phyloP scores from a whole-genome alignment of 92 coral and sea anemone species.

The Muricea muricata region DNA sequence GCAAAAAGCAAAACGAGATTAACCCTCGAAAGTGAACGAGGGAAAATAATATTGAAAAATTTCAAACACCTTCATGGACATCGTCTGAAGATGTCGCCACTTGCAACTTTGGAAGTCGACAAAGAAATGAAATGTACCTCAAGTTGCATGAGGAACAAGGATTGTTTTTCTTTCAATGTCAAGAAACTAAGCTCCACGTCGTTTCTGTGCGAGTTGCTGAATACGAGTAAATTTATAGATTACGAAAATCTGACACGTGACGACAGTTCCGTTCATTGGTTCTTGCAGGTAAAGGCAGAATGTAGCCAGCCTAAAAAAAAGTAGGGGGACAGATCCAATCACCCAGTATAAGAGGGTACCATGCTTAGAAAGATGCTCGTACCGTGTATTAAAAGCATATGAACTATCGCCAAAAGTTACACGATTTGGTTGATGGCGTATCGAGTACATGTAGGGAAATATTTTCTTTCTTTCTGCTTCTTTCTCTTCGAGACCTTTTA shows the following conservation, averaged over 20 bases:
- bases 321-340: no score
- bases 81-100: constrained; percentile 3
- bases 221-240: constrained; percentile 1
- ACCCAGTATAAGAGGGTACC: no score
- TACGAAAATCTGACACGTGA: not conserved
- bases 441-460: no score
- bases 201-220: constrained; percentile 31
- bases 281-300: constrained; percentile 31
- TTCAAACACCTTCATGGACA: not conserved
- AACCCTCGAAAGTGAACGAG: not conserved
- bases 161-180: constrained; percentile 26
- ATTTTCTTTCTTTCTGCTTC: no score
- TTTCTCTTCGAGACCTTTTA: no score
- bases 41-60: not conserved
- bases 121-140: not conserved
- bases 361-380: no score
- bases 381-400: no score
- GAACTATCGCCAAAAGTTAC: no score
- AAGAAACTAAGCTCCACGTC: not conserved
- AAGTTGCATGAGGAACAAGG: constrained; percentile 5
- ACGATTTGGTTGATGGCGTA: no score
- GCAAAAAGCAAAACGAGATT: not conserved
- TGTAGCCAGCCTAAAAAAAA: no score
- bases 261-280: constrained; percentile 16
- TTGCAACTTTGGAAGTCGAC: not conserved